Evolutionary conservation across 1,140 invertebrate species (phyloP), one percentile per base, ranked within the genome.

Genomic region (Eumeta japonica): DNA sequence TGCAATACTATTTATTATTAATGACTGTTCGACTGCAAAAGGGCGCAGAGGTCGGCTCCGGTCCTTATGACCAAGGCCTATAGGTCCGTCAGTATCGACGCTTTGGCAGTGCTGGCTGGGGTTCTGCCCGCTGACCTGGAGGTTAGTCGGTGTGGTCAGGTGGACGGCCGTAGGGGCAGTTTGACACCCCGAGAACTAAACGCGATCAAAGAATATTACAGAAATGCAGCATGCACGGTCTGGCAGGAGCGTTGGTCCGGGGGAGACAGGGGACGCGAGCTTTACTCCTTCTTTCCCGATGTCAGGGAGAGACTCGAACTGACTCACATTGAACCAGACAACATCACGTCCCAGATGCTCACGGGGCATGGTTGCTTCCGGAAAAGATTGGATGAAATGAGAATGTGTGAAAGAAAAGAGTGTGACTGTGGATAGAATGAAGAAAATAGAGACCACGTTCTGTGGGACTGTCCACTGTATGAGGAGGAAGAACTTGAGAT

Each of bases 51-150:
- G 18, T 43, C 16, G 5, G 34, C 41, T 3, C 39, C 50, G 15
- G 16, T 55, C 0, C 14, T 45, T 1, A 28, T 58, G 0, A 45
- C 44, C 10, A 45, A 39, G 30, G 51, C 49, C 3, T 62, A 52
- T 28, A 32, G 46, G 19, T 51, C 48, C 10, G 34, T 33, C 15
- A 46, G 43, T 15, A 44, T 53, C 10, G 39, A 32, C 11, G 52
- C 47, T 9, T 33, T 48, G 20, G 27, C 37, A 3, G 52, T 53
- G 10, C 19, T 55, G 5, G 49, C 52, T 13, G 50, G 45, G n/a
- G 31, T 48, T 3, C 24, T 46, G 3, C 52, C 52, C 0, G 40
- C 49, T 3, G 45, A 48, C 24, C 36, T 55, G 17, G 33, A 35
- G 20, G 40, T 43, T 9, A 7, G 13, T 31, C 37, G 30, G 9